Evolutionary conservation across 2,888 invertebrate species (phyloP), one percentile per base, ranked within the genome.

Genomic region (Meliscaeva auricollis): DNA sequence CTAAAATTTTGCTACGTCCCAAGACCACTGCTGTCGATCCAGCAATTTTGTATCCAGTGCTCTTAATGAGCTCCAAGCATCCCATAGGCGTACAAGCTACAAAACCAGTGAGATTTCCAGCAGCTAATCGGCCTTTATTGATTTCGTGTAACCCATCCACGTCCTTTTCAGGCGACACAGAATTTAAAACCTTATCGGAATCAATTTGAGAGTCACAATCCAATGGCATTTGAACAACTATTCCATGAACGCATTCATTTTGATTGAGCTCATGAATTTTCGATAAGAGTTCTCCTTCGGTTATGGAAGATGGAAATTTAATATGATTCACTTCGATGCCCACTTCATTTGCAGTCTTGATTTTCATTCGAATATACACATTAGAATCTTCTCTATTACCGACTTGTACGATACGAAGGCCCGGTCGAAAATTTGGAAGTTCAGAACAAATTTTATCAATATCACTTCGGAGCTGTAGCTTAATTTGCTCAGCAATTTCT

Each of bases 31-130:
- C 98, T 87, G 94, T 94, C 78, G 96, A 95, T 4, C 99, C 98
- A 48, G 94, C 94, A 68, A 98, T 96, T 87, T 94, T 89, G 0
- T 96, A 94, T 0, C 97, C 97, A 58, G 95, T 95, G 85, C 95
- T 94, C 91, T 96, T 96, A n/a, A 91, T 91, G 11, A 92, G 68
- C 91, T 99, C 98, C 84, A 99, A 94, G 90, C 98, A 98, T 2
- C 99, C 99, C 87, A 96, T 96, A 0, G 99, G 99, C 0, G 99
- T 99, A 92, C 99, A 99, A 0, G 99, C 99, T 64, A 99, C 91
- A 91, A 99, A 98, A 50, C 98, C 97, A 1, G 94, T 93, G 89
- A 98, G 93, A 90, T 99, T 98, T 0, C 98, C 98, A 76, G 97
- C 95, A 0, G 98, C 96, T 4, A 98, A 94, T 87, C 96, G 95